phyloP scores from a whole-genome alignment of 37 sponge, comb jelly and placozoan species.

The Geodia barretti region DNA sequence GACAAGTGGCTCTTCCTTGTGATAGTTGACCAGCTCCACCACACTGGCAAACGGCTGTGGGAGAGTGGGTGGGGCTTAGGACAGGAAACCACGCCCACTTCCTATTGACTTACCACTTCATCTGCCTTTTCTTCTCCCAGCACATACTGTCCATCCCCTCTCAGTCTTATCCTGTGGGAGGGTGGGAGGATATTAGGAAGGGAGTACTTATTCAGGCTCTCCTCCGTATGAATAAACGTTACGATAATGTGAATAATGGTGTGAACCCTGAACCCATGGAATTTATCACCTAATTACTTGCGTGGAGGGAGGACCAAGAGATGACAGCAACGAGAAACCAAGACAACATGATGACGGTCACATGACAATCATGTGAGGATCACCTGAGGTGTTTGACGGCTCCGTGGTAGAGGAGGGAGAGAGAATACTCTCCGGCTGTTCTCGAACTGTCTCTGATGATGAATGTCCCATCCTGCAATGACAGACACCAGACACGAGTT shows the following conservation, averaged over 20 bases:
- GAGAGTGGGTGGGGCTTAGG: background rate
- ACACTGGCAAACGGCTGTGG: constrained; percentile 66
- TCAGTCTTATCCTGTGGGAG: constrained; percentile 45
- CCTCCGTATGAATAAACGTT: background rate
- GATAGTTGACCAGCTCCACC: constrained; percentile 45
- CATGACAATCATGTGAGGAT: background rate
- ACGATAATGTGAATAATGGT: background rate
- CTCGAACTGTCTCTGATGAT: constrained; percentile 63
- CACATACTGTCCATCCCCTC: constrained; percentile 62
- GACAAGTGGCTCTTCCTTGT: constrained; percentile 57
- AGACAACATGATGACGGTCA: too few species aligned
- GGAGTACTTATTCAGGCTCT: too few species aligned
- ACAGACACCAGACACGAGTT: background rate
- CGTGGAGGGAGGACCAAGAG: too few species aligned
- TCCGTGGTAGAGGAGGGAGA: constrained; percentile 57
- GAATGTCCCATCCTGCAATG: constrained; percentile 74
- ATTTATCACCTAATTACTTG: too few species aligned
- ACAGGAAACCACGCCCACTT: constrained; percentile 2
- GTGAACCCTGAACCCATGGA: too few species aligned
- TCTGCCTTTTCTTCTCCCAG: constrained; percentile 72
- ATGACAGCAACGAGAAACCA: too few species aligned
- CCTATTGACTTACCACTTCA: constrained; percentile 50
- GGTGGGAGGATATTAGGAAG: too few species aligned
- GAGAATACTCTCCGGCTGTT: constrained; percentile 55
- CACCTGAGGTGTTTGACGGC: constrained; percentile 70